Conservation (phyloP, 1,140 invertebrate species). For the Zaprionus ghesquierei region DNA sequence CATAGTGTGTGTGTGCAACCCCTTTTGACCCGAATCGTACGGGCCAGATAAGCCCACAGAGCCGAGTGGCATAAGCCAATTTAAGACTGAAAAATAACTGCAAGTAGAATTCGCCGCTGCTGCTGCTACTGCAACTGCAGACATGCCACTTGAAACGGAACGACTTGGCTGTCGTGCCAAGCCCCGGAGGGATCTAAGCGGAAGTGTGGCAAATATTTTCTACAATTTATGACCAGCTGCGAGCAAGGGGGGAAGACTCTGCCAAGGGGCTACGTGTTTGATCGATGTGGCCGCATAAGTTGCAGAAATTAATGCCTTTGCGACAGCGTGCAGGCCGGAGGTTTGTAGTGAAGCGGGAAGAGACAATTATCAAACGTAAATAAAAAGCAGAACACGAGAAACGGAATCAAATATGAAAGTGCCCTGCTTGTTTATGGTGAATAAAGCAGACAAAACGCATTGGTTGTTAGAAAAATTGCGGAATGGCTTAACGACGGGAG, state of each 20-base stretch:
- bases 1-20: slow-evolving; percentile 4
- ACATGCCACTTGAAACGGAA: slow-evolving; percentile 31
- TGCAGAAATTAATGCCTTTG: slow-evolving; percentile 72
- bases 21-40: slow-evolving; percentile 2
- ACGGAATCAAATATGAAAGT: too few relatives aligned
- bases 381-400: too few relatives aligned
- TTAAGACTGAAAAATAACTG: slow-evolving; percentile 73
- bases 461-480: slow-evolving; percentile 33
- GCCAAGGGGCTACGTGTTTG: background rate
- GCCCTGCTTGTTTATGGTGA: slow-evolving; percentile 33
- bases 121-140: slow-evolving; percentile 46
- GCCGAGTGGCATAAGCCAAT: slow-evolving; percentile 65
- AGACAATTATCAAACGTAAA: too few relatives aligned
- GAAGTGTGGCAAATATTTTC: slow-evolving; percentile 77
- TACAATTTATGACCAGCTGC: slow-evolving; percentile 67
- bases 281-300: slow-evolving; percentile 70
- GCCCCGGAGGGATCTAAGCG: slow-evolving; percentile 31
- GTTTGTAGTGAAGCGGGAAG: too few relatives aligned
- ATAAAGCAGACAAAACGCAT: slow-evolving; percentile 30
- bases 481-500: background rate
- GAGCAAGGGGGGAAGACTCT: background rate
- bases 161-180: slow-evolving; percentile 6
- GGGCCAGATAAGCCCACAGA: slow-evolving; percentile 45
- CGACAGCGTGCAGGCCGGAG: slow-evolving; percentile 63
- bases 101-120: slow-evolving; percentile 35